Percentiles rank a stretch among this genome's conserved stretches.
Evolutionary conservation across 1,140 invertebrate genomes (phyloP).

Genomic region (Druon quercuslanigerum): DNA sequence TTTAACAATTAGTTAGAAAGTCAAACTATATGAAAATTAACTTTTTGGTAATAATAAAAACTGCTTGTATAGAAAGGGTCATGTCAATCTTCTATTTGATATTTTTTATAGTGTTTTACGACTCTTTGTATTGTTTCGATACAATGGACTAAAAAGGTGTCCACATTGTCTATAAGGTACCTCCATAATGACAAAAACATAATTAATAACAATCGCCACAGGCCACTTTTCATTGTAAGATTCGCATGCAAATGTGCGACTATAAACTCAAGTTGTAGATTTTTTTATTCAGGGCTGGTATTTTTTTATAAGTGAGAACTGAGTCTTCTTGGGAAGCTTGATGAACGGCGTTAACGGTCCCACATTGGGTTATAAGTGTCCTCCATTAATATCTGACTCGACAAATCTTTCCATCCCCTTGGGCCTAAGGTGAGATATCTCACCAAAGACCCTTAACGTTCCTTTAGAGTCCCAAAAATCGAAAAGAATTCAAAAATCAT

Average conservation of each 20-base stretch:
- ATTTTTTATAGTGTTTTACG: not conserved
- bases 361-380: constrained; percentile 11
- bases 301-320: not conserved
- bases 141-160: not conserved
- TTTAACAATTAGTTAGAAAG: too few relatives aligned
- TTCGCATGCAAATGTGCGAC: constrained; percentile 26
- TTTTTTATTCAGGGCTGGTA: not conserved
- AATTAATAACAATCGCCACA: constrained; percentile 18
- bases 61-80: too few relatives aligned
- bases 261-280: constrained; percentile 1
- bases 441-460: not conserved
- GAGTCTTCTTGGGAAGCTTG: not conserved
- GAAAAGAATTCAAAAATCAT: too few relatives aligned
- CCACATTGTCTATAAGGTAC: not conserved
- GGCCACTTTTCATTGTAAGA: not conserved
- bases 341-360: constrained; percentile 22
- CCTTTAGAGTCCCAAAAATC: too few relatives aligned
- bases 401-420: constrained; percentile 25
- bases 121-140: not conserved
- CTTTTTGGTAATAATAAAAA: too few relatives aligned
- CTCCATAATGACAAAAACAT: not conserved
- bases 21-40: too few relatives aligned
- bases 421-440: not conserved
- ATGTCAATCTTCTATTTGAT: not conserved
- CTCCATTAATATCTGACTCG: constrained; percentile 30